Evolutionary conservation across 2,888 invertebrate genomes (phyloP), one percentile per base, ranked within the genome.

Genomic region (Agonopterix heracliana): DNA sequence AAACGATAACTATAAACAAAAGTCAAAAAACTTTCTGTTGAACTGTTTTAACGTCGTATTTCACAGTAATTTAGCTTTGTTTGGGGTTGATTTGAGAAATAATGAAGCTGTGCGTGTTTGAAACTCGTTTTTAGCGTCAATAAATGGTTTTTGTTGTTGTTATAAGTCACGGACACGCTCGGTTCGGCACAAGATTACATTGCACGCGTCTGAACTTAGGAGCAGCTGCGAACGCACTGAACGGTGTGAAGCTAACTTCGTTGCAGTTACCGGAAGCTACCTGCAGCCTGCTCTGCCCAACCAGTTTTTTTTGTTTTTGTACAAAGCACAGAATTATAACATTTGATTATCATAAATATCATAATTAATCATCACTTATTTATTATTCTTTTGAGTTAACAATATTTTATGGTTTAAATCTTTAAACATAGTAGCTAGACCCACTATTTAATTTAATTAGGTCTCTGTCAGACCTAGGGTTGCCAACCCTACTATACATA

Each of bases 41-140:
- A 54, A 56, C 64, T 68, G 63, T 61, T 70, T 59, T 64, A 64
- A 68, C 61, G 60, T 68, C 67, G 62, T 62, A 66, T 64, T 72
- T 73, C 65, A 66, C 64, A 69, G 63, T 75, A 65, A 71, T 54
- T 49, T 49, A 34, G 36, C 44, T 42, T 74, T 77, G 71, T 78
- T 77, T 72, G 66, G 65, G 66, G 66, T 72, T 66, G 52, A 66
- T 64, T 69, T 68, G 64, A 66, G 68, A 72, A 74, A 72, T 75
- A 74, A 72, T 63, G 61, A 61, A 62, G 56, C 60, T 57, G 78
- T 72, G 70, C 81, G 84, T 84, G 85, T 74, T 70, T 64, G 62
- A 67, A 71, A 74, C 63, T 62, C 60, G 70, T 77, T 80, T 70
- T 57, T 53, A 68, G 59, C 57, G 70, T 77, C 74, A 75, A 78